Percentiles rank a stretch among this genome's conserved stretches.
phyloP scores from a whole-genome alignment of 2,888 invertebrate genomes.

The Diarsia brunnea region DNA sequence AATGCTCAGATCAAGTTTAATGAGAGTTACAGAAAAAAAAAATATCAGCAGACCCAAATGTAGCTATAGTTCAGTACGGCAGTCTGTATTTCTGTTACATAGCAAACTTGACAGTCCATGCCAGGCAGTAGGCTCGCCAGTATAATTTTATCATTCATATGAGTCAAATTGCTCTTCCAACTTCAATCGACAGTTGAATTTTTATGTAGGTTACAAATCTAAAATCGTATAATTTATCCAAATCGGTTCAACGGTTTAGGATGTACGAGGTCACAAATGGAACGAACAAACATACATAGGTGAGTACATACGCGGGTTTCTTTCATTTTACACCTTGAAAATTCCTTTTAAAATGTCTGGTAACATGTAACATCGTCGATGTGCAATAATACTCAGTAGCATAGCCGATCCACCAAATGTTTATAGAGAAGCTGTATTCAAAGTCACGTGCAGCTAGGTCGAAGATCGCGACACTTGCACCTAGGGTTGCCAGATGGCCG shows the following conservation, averaged over 20 bases:
- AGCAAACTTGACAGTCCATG: conserved; percentile 11
- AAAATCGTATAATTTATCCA: no score
- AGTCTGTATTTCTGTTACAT: conserved; percentile 2
- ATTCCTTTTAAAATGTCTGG: not conserved
- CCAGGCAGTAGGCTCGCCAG: not conserved
- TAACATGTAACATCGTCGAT: conserved; percentile 8
- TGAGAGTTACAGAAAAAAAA: not conserved
- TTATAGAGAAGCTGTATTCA: conserved; percentile 36
- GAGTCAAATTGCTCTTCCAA: no score
- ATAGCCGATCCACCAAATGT: conserved; percentile 21
- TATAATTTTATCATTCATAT: no score
- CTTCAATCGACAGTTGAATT: no score
- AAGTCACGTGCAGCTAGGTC: conserved; percentile 45
- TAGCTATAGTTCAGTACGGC: no score
- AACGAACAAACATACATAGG: no score
- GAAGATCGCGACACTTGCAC: conserved; percentile 38
- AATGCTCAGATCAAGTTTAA: conserved; percentile 12
- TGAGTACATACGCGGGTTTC: no score
- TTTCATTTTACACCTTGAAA: not conserved
- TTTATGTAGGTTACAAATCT: no score
- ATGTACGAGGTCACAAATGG: no score
- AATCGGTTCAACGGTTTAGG: no score
- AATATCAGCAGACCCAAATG: no score
- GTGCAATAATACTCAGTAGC: conserved; percentile 3
- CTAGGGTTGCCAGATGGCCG: no score